Percentiles rank a stretch among this genome's conserved stretches.
Conservation (phyloP, 2,888 invertebrate species). For the Archaeoteleia sp. region DNA sequence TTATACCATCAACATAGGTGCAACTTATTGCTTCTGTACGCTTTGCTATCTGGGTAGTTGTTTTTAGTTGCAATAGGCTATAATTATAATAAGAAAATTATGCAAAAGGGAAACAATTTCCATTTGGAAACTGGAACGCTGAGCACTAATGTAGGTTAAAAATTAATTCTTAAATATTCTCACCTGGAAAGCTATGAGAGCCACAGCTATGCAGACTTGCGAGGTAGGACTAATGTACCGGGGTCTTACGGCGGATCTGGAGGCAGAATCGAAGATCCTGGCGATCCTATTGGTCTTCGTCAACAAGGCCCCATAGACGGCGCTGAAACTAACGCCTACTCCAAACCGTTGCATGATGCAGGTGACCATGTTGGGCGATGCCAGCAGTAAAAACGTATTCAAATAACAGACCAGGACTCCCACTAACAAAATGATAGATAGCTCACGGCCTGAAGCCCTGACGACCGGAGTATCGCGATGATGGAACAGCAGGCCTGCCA, state of each 20-base stretch:
- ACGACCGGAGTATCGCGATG: slow-evolving; percentile 82
- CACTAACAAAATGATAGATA: slow-evolving; percentile 79
- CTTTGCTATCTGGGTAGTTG: too few relatives aligned
- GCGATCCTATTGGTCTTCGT: slow-evolving; percentile 82
- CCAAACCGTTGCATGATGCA: slow-evolving; percentile 80
- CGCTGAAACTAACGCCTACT: slow-evolving; percentile 81
- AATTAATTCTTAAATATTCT: not conserved
- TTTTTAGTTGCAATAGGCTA: too few relatives aligned
- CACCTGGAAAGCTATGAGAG: slow-evolving; percentile 77
- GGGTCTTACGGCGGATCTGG: slow-evolving; percentile 79
- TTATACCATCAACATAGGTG: too few relatives aligned
- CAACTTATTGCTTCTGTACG: too few relatives aligned
- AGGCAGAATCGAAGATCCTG: slow-evolving; percentile 80
- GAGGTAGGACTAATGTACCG: slow-evolving; percentile 81
- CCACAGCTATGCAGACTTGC: slow-evolving; percentile 79
- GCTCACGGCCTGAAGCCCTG: slow-evolving; percentile 79
- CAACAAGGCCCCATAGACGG: slow-evolving; percentile 80
- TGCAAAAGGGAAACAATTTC: too few relatives aligned
- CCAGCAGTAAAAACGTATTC: slow-evolving; percentile 79
- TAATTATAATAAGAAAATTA: too few relatives aligned
- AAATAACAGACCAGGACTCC: slow-evolving; percentile 80
- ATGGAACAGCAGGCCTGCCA: slow-evolving; percentile 79
- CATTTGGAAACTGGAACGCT: too few relatives aligned
- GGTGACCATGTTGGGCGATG: slow-evolving; percentile 77
- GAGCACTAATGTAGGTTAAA: too few relatives aligned